These are phyloP conservation scores for Callinectes sapidus DNA, from an alignment of 2,888 invertebrate species.

Conservation along the genomic window DNA sequence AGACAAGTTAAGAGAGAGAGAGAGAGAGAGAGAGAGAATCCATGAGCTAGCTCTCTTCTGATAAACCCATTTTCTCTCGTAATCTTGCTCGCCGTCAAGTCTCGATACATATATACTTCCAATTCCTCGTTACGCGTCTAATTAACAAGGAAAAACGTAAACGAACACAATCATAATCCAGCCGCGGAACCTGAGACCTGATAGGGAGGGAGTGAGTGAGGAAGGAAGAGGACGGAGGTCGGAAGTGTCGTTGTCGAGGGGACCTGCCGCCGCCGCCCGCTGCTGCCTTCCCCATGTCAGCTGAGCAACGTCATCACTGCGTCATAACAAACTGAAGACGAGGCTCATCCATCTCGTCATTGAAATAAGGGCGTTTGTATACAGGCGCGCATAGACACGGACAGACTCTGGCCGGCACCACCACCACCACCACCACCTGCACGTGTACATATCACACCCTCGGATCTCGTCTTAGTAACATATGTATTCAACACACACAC, in stretches of 20 bases:
- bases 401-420: constrained; percentile 9
- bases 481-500: not conserved
- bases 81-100: not conserved
- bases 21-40: not conserved
- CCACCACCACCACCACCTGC: not conserved
- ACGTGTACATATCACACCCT: not conserved
- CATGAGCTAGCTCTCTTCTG: not conserved
- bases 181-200: not conserved
- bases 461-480: not conserved
- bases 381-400: constrained; percentile 23
- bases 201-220: not conserved
- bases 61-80: not conserved
- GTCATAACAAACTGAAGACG: not conserved
- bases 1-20: not conserved
- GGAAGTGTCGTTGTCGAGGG: not conserved
- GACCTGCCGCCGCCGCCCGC: not conserved
- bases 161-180: not conserved
- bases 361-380: not conserved
- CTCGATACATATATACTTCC: not conserved
- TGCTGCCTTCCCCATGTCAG: not conserved
- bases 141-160: not conserved
- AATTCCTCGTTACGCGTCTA: constrained; percentile 22
- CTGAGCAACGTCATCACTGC: not conserved
- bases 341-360: not conserved
- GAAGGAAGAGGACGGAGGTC: not conserved